Evolutionary conservation across 2,113 vertebrate species (phyloP).

Genomic region (Phylloscopus trochiloides): DNA sequence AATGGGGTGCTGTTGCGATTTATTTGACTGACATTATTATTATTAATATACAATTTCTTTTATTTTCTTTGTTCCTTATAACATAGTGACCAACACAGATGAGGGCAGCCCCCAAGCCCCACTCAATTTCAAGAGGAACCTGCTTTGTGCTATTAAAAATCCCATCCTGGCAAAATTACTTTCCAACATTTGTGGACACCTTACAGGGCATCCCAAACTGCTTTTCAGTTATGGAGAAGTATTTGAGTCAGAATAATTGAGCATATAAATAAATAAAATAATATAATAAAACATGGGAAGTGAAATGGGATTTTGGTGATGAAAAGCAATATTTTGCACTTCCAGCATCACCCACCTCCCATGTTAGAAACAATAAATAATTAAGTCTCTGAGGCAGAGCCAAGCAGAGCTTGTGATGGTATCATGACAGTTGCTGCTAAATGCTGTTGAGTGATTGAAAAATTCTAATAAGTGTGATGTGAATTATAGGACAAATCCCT

Average conservation of each 20-base stretch:
- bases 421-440: slow-evolving; percentile 43
- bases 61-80: neutral
- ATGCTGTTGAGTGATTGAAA: slow-evolving; percentile 43
- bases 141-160: neutral
- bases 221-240: slow-evolving; percentile 44
- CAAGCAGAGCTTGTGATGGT: slow-evolving; percentile 9
- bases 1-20: neutral
- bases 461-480: slow-evolving; percentile 5
- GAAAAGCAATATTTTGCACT: slow-evolving; percentile 64
- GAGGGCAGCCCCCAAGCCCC: neutral
- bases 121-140: neutral
- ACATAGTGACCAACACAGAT: neutral
- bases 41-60: neutral
- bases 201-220: slow-evolving; percentile 55
- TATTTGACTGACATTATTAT: neutral
- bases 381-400: slow-evolving; percentile 56
- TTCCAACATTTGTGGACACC: slow-evolving; percentile 10
- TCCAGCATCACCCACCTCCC: slow-evolving; percentile 41
- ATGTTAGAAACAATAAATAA: slow-evolving; percentile 55
- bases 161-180: neutral
- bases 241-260: slow-evolving; percentile 65
- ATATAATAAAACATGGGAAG: slow-evolving; percentile 62
- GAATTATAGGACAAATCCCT: neutral
- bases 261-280: slow-evolving; percentile 70
- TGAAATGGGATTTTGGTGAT: slow-evolving; percentile 61